Evolutionary conservation across 2,888 invertebrate species (phyloP).

Genomic region (Yponomeuta sedellus): DNA sequence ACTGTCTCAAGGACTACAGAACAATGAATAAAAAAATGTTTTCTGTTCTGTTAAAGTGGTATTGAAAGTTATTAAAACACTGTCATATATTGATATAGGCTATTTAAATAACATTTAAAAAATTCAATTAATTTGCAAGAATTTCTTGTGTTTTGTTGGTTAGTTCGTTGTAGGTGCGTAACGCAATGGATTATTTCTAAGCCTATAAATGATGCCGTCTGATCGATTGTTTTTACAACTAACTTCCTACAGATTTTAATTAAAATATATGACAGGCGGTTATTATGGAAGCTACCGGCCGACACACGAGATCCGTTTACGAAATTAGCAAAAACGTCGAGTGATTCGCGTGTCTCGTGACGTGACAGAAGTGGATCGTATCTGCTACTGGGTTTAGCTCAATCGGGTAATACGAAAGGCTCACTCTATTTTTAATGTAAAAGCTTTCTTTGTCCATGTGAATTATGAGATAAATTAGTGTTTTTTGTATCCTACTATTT

Average conservation of each 20-base stretch:
- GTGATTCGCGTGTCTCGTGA: constrained; percentile 15
- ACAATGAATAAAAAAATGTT: constrained; percentile 44
- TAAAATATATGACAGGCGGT: background rate
- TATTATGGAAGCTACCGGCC: background rate
- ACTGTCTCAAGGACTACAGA: constrained; percentile 44
- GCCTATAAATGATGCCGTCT: background rate
- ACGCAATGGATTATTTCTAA: no score
- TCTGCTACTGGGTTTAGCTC: background rate
- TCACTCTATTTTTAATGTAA: background rate
- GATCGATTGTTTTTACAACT: background rate
- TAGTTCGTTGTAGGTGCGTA: no score
- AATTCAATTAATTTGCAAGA: no score
- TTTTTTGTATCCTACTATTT: background rate
- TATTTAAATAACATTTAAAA: background rate
- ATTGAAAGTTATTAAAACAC: background rate
- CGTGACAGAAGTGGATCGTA: constrained; percentile 6
- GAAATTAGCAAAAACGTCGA: background rate
- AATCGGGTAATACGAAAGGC: background rate
- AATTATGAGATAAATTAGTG: background rate
- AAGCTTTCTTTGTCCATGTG: background rate
- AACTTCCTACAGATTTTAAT: background rate
- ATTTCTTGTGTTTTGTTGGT: no score
- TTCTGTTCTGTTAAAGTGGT: constrained; percentile 13
- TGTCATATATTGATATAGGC: background rate
- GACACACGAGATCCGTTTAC: background rate